Base-by-base conservation (phyloP, 2,888 invertebrate genomes). In the Lepidonotus clava region DNA sequence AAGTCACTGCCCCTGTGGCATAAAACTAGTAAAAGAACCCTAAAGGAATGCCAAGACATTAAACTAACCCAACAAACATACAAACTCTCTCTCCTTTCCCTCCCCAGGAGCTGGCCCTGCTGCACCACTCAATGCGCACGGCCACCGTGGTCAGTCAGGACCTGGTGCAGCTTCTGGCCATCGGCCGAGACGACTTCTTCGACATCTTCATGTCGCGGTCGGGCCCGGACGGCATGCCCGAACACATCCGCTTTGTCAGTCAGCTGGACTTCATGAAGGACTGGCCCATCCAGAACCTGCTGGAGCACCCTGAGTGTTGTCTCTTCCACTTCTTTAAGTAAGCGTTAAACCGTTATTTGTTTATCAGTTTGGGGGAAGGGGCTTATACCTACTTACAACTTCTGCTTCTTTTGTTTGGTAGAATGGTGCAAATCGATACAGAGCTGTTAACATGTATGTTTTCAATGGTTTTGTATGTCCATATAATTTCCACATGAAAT, bases 251-350 rank as follows among this genome's bases (percentile, higher is more conserved):
- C 83, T 93, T 92, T 87, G 87, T 91, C 71, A 93, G 93, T 85
- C 90, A 92, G 38, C 87, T 93, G 83, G 92, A 93, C 28, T 93
- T 93, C 86, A 93, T 93, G 92, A 91, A 92, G 80, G 91, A 92
- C 87, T 93, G 92, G 92, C 93, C 93, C 4, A 88, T 92, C 32
- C 91, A 93, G 4, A 77, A 90, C 24, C 87, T 93, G 5, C 84
- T 92, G 18, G 92, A 93, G 86, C 90, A 92, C 53, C 92, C 93
- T 14, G 91, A 93, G 51, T 89, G 90, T 28, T 93, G 93, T 84
- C 90, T 93, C 0, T 89, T 93, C n/a, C 93, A 93, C 88, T 93
- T 93, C 88, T 93, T 92, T 90, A 93, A 93, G 93, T 93, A 89
- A 92, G 92, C 89, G 28, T 40, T 28, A 6, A 32, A 6, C 11